A percentile compares a stretch with the other conserved stretches of the same genome.
phyloP scores from a whole-genome alignment of 2,797 vertebrate species.

The Gambusia yucatana region DNA sequence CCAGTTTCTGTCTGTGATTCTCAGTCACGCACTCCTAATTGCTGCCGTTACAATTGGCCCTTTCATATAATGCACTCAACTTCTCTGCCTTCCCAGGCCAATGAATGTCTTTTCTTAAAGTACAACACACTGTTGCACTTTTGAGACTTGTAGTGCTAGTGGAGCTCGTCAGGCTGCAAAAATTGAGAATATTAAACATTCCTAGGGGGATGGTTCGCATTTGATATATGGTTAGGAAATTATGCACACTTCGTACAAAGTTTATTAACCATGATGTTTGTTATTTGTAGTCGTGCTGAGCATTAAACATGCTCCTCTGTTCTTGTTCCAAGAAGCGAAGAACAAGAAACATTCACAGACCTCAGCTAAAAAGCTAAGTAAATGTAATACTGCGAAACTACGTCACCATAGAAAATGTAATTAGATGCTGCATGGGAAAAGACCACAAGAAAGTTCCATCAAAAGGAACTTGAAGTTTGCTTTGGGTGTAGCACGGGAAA shows the following conservation, averaged over 20 bases:
- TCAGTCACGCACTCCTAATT: constrained; percentile 49
- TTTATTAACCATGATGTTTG: neutral
- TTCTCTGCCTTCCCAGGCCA: constrained; percentile 31
- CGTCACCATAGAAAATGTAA: constrained; percentile 39
- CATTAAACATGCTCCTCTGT: neutral
- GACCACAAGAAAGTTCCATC: constrained; percentile 23
- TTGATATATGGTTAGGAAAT: neutral
- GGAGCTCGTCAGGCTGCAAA: neutral
- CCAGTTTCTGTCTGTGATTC: constrained; percentile 36
- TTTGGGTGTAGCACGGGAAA: constrained; percentile 31
- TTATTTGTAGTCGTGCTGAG: neutral
- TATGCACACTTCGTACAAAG: neutral
- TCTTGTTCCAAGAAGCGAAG: neutral
- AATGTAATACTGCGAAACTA: constrained; percentile 18
- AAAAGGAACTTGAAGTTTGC: constrained; percentile 13
- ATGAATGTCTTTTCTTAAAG: constrained; percentile 24
- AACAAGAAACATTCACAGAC: neutral
- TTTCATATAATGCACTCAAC: constrained; percentile 39
- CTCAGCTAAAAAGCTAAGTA: neutral
- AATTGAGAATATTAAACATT: constrained; percentile 36
- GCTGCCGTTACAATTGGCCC: constrained; percentile 58
- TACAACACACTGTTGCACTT: constrained; percentile 16
- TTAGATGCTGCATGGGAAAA: constrained; percentile 25
- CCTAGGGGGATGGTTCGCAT: neutral
- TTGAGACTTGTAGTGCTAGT: neutral